Percentiles rank a stretch among this genome's conserved stretches.
Conservation (phyloP, 2,113 vertebrate species). For the Podarcis raffonei region DNA sequence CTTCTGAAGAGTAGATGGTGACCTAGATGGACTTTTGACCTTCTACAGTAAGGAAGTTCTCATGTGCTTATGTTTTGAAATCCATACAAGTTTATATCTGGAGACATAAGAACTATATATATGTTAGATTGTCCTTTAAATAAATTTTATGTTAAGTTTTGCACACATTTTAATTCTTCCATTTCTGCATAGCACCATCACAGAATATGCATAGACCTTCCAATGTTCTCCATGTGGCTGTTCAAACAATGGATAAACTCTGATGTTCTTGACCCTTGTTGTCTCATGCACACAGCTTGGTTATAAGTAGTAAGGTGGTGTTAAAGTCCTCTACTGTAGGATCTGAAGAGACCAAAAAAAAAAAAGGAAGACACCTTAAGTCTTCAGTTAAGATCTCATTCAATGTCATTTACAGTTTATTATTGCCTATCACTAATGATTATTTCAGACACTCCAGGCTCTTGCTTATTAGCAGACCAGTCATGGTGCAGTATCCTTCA, state of each 20-base stretch:
- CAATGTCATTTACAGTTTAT: conserved; percentile 21
- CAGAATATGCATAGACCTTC: too few relatives aligned
- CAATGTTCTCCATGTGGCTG: not conserved
- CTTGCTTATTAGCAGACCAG: conserved; percentile 42
- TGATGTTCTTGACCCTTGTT: not conserved
- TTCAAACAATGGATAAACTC: not conserved
- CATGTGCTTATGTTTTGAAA: not conserved
- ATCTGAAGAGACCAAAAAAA: not conserved
- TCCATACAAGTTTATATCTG: not conserved
- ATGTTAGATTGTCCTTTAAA: not conserved
- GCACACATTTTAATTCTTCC: not conserved
- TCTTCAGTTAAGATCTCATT: conserved; percentile 4
- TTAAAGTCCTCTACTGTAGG: not conserved
- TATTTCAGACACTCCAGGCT: conserved; percentile 23
- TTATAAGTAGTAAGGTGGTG: not conserved
- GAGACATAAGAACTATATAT: not conserved
- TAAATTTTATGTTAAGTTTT: not conserved
- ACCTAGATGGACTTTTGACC: not conserved
- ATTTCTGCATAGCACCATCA: not conserved
- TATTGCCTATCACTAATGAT: conserved; percentile 19
- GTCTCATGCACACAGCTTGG: not conserved
- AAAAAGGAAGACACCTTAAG: not conserved
- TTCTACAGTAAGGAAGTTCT: not conserved
- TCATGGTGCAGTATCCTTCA: conserved; percentile 20
- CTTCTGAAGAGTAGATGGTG: too few relatives aligned